Conservation (phyloP, 2,113 vertebrate genomes). For the Glareola pratincola region DNA sequence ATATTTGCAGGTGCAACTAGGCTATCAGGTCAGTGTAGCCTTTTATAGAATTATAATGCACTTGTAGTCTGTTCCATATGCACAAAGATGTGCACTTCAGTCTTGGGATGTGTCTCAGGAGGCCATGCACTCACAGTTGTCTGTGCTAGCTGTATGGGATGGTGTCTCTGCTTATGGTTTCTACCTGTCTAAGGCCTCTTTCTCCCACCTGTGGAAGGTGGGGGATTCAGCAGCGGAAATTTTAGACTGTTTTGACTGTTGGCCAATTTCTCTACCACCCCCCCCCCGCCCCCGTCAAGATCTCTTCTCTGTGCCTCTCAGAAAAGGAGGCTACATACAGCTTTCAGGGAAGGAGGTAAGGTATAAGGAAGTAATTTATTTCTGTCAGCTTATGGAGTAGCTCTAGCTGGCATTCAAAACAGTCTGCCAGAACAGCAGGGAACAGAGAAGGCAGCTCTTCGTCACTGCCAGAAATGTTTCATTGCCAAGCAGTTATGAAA, state of each 20-base stretch:
- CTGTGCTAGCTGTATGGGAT: not conserved
- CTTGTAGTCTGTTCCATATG: not conserved
- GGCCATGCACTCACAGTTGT: not conserved
- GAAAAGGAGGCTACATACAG: not conserved
- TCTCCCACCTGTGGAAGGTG: not conserved
- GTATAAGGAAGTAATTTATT: not conserved
- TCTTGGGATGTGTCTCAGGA: not conserved
- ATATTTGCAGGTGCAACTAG: not conserved
- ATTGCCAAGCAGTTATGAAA: not conserved
- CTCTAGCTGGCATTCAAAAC: not conserved
- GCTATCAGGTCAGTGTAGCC: not conserved
- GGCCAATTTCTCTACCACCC: not conserved
- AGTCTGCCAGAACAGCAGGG: not conserved
- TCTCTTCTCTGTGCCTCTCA: not conserved
- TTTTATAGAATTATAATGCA: not conserved
- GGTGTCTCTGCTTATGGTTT: not conserved
- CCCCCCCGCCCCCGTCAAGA: no score
- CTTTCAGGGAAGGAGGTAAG: not conserved
- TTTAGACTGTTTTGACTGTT: not conserved
- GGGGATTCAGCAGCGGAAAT: not conserved
- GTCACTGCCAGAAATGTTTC: not conserved
- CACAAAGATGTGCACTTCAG: not conserved
- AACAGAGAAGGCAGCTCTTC: not conserved
- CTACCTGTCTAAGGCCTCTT: not conserved
- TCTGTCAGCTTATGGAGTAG: not conserved